Conservation (phyloP, 2,888 invertebrate species). For the Drosophila rellima region DNA sequence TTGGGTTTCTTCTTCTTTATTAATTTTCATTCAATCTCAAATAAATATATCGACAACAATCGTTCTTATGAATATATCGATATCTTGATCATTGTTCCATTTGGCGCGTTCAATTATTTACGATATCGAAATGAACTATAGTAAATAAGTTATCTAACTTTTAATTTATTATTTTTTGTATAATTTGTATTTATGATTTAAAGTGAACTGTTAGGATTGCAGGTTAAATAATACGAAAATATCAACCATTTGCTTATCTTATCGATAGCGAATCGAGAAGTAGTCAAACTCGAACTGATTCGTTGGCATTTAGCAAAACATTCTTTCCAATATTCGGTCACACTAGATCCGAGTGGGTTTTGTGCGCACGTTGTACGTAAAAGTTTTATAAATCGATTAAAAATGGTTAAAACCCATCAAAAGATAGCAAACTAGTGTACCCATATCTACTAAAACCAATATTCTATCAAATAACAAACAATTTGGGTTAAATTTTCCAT, state of each 20-base stretch:
- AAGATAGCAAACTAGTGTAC: conserved; percentile 28
- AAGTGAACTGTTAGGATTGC: background rate
- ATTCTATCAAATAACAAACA: conserved; percentile 14
- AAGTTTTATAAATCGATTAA: conserved; percentile 62
- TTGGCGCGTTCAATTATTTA: background rate
- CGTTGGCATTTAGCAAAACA: conserved; percentile 4
- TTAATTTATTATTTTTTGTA: too few relatives aligned
- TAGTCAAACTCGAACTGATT: conserved; percentile 1
- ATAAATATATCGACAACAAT: background rate
- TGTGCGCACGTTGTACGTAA: conserved; percentile 77
- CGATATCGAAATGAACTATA: background rate
- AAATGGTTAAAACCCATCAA: conserved; percentile 12
- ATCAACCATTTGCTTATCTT: background rate
- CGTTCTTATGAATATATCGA: conserved; percentile 4
- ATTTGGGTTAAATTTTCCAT: conserved; percentile 9
- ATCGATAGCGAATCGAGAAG: background rate
- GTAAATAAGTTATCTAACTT: background rate
- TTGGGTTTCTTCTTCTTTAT: conserved; percentile 34
- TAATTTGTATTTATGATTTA: background rate
- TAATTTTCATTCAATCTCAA: conserved; percentile 12
- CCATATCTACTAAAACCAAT: background rate
- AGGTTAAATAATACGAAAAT: background rate
- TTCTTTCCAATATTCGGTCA: conserved; percentile 61
- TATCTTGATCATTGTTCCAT: background rate
- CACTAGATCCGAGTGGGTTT: conserved; percentile 64